Base-by-base conservation (phyloP, 2,113 vertebrate genomes). In the Callaeas wilsoni region DNA sequence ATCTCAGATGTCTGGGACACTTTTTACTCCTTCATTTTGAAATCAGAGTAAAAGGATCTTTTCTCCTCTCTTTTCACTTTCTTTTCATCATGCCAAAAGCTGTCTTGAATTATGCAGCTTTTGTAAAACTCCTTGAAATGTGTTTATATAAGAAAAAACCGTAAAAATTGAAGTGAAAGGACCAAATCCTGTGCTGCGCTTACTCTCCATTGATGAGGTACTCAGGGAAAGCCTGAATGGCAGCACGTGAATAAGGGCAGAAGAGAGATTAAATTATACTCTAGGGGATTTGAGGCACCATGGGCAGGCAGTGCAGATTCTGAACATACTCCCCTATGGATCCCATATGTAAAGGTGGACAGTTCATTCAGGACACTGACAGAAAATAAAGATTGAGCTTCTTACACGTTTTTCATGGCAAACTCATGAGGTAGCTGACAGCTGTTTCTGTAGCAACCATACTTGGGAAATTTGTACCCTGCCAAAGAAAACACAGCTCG, bases 91-190 rank as follows among this genome's bases (percentile, higher is more conserved):
- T 65, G 89, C 84, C 82, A 91, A 96, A 96, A 87, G 90, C 87
- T 96, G 89, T 88, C 82, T 94, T 74, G 68, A 95, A 96, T 96
- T 91, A 96, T 30, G 59, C 78, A 63, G 87, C 47, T 86, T 97
- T 97, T 94, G 59, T 55, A 93, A 80, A 96, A 95, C 71, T 85
- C 67, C 85, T 90, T 80, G 47, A 97, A 93, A 83, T 70, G 30
- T 93, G 59, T 96, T 95, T 95, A 91, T 93, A 65, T 55, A 88
- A 95, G 84, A 94, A 83, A 67, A 87, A 84, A 94, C 90, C 39
- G 0, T 96, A 96, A 94, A 96, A 97, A 96, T 88, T 47, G 59
- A 94, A 96, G 78, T 94, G 94, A 97, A 96, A 94, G 91, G 91
- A 93, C 41, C 37, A 89, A 94, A 93, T 85, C 67, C 74, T 85